Conservation (phyloP, 2,888 invertebrate species). For the Archips xylosteana region DNA sequence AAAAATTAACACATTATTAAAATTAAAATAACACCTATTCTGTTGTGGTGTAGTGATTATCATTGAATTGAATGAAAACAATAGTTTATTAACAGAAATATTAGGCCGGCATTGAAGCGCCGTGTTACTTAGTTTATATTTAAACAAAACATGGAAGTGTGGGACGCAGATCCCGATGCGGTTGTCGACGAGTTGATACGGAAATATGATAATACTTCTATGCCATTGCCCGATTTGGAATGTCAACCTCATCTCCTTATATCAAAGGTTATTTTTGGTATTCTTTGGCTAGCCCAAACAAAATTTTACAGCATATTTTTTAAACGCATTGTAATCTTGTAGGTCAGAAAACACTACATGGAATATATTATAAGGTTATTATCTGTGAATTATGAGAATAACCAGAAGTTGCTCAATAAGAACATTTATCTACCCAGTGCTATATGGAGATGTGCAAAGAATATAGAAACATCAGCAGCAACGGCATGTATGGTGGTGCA, state of each 20-base stretch:
- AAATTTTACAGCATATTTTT: slow-evolving; percentile 13
- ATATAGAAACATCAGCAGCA: slow-evolving; percentile 75
- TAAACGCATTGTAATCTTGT: slow-evolving; percentile 21
- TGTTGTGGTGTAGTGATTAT: neutral
- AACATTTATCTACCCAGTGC: slow-evolving; percentile 78
- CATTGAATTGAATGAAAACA: neutral
- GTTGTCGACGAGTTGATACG: slow-evolving; percentile 63
- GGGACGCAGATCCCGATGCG: slow-evolving; percentile 53
- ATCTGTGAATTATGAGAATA: slow-evolving; percentile 73
- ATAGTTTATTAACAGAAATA: neutral
- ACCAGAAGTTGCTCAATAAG: slow-evolving; percentile 71
- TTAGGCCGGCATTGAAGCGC: neutral
- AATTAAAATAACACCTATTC: neutral
- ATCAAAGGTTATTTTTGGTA: slow-evolving; percentile 65
- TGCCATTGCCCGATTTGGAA: slow-evolving; percentile 73
- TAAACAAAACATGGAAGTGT: slow-evolving; percentile 45
- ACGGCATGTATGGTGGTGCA: slow-evolving; percentile 77
- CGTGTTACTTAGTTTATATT: neutral
- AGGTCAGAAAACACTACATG: slow-evolving; percentile 82
- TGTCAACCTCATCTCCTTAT: slow-evolving; percentile 76
- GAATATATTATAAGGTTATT: slow-evolving; percentile 74
- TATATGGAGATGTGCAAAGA: slow-evolving; percentile 79
- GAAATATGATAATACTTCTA: slow-evolving; percentile 66
- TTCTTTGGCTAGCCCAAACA: neutral
- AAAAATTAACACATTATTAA: no score